A percentile compares a stretch with the other conserved stretches of the same genome.
Evolutionary conservation across 64 coral and sea anemone genomes (phyloP).

Genomic region (Trachythela sp.): DNA sequence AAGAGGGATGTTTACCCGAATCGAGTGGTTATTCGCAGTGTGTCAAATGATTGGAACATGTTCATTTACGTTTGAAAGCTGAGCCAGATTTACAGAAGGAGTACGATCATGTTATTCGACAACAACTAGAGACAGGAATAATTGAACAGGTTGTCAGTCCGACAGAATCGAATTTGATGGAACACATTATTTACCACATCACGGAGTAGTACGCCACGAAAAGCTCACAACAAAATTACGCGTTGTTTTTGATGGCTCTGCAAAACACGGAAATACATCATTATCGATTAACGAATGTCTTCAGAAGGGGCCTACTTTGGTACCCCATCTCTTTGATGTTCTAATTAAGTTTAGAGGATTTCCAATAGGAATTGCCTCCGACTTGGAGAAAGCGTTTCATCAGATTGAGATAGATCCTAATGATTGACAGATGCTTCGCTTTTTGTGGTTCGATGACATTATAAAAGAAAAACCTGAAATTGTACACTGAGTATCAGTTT

Average conservation of each 20-base stretch:
- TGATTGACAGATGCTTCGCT: not conserved
- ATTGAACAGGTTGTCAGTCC: not conserved
- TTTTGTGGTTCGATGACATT: not conserved
- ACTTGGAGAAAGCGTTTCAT: not conserved
- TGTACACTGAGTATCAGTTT: not conserved
- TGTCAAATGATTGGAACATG: not conserved
- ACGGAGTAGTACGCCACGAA: not conserved
- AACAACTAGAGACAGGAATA: not conserved
- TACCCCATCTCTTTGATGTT: not conserved
- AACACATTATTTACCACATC: not conserved
- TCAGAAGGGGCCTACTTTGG: not conserved
- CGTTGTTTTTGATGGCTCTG: not conserved
- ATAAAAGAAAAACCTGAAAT: not conserved
- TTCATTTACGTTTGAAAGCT: not conserved
- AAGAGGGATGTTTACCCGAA: too few species aligned
- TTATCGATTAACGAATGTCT: not conserved
- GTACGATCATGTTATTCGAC: not conserved
- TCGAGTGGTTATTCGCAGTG: not conserved
- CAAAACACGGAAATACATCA: not conserved
- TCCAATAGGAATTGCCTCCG: not conserved
- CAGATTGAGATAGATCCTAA: not conserved
- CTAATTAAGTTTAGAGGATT: not conserved
- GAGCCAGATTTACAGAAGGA: not conserved
- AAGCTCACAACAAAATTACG: not conserved
- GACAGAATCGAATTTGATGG: not conserved